Conservation (phyloP, 1,140 invertebrate genomes). For the Trinorchestia longiramus region DNA sequence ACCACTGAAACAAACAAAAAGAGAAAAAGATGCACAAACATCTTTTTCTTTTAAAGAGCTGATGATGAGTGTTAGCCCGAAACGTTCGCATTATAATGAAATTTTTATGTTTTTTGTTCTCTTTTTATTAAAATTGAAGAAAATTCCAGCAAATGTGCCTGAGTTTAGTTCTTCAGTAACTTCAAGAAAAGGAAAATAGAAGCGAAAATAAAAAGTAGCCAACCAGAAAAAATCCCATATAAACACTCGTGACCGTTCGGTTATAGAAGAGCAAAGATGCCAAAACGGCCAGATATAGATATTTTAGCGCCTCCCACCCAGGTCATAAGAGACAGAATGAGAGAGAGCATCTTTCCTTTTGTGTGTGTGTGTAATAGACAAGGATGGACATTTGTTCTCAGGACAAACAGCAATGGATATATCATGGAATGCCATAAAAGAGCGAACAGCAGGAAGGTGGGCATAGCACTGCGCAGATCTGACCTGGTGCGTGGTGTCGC, state of each 20-base stretch:
- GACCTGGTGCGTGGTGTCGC: constrained; percentile 7
- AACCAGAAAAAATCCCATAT: background rate
- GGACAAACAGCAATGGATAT: no score
- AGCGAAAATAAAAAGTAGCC: background rate
- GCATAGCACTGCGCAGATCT: background rate
- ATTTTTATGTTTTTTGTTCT: no score
- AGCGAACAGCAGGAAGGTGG: background rate
- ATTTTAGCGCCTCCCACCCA: background rate
- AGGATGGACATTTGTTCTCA: background rate
- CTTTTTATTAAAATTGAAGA: no score
- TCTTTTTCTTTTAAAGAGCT: no score
- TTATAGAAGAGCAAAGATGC: background rate
- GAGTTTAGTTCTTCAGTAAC: no score
- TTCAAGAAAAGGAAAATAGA: no score
- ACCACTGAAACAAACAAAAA: no score
- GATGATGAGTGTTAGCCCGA: no score
- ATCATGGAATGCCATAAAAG: background rate
- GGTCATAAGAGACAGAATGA: no score
- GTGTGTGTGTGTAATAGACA: background rate
- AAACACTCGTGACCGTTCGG: background rate
- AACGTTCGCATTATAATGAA: no score
- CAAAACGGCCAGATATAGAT: background rate
- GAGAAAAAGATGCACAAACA: no score
- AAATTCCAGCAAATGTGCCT: no score
- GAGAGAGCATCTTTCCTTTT: background rate